Base-by-base conservation (phyloP, 1,140 invertebrate genomes). In the Charaxes varanes region DNA sequence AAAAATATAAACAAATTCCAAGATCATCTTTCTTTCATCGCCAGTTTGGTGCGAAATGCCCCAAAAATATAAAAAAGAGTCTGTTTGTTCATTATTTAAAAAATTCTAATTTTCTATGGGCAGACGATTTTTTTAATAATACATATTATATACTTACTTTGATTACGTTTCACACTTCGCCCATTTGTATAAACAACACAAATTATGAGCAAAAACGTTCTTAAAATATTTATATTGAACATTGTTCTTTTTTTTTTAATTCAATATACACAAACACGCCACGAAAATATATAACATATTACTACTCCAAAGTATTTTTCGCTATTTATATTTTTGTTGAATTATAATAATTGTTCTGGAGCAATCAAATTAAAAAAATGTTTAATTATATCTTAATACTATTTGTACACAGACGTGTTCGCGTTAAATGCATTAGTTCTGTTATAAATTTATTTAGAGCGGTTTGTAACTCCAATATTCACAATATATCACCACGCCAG, bases 401-500 rank as follows among this genome's bases (percentile, higher is more conserved):
- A n/a, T n/a, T n/a, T n/a, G n/a, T n/a, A n/a, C n/a, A n/a, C n/a
- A n/a, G n/a, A n/a, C n/a, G n/a, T n/a, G n/a, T n/a, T n/a, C n/a
- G n/a, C n/a, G n/a, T 12, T 30, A 3, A 14, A 30, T 30, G 13
- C 6, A 30, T 30, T 13, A 7, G 10, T 30, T 30, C 27, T 15
- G n/a, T 40, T 30, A 27, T 21, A 8, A 17, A 8, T 27, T 27
- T 27, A 3, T 27, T 17, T 10, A 11, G 8, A 3, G 6, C 3
- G 7, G 10, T 28, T 7, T 34, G 7, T 23, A n/a, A n/a, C n/a
- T n/a, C n/a, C 18, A 31, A 17, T 36, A 30, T 44, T 35, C 13
- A 36, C 41, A 44, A 3, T 48, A 32, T 33, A 42, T 34, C 54
- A 31, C 35, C 33, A 22, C 62, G 38, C 38, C 51, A 49, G 58